These are phyloP conservation scores for Denticeps clupeoides DNA, from an alignment of 2,797 vertebrate genomes.

Conservation along the genomic window DNA sequence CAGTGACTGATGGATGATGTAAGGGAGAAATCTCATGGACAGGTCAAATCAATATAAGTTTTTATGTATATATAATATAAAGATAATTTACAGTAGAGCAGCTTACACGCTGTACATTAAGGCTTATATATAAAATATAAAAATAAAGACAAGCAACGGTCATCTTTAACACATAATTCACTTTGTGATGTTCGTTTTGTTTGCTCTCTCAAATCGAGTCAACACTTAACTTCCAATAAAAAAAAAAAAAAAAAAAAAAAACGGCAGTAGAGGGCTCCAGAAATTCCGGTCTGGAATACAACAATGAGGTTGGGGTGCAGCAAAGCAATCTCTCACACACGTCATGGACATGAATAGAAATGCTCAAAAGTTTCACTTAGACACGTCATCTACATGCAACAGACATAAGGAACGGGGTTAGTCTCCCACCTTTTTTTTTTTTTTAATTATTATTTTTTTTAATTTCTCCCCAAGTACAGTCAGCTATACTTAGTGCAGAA, in stretches of 20 bases:
- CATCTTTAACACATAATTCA: constrained; percentile 32
- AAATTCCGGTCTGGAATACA: constrained; percentile 43
- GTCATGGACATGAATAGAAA: constrained; percentile 63
- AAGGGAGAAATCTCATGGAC: constrained; percentile 40
- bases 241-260: too few species aligned
- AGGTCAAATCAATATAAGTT: constrained; percentile 51
- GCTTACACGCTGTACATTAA: constrained; percentile 76
- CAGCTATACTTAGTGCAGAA: too few species aligned
- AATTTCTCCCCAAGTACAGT: too few species aligned
- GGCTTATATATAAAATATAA: constrained; percentile 79
- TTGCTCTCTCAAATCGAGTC: constrained; percentile 37
- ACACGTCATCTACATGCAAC: constrained; percentile 74
- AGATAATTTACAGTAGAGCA: constrained; percentile 72
- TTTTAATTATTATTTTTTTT: too few species aligned
- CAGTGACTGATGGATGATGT: constrained; percentile 52
- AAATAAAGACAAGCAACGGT: constrained; percentile 73
- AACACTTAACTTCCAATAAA: constrained; percentile 45
- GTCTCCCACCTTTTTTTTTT: constrained; percentile 28
- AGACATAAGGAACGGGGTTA: constrained; percentile 54
- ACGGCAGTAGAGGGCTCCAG: constrained; percentile 61
- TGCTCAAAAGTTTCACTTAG: constrained; percentile 61
- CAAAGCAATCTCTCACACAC: constrained; percentile 49
- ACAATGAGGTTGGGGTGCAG: constrained; percentile 41
- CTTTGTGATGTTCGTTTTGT: constrained; percentile 44
- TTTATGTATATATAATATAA: constrained; percentile 61